Percentiles rank a stretch among this genome's conserved stretches.
Conservation (phyloP, 2,888 invertebrate species). For the Drosophila yooni region DNA sequence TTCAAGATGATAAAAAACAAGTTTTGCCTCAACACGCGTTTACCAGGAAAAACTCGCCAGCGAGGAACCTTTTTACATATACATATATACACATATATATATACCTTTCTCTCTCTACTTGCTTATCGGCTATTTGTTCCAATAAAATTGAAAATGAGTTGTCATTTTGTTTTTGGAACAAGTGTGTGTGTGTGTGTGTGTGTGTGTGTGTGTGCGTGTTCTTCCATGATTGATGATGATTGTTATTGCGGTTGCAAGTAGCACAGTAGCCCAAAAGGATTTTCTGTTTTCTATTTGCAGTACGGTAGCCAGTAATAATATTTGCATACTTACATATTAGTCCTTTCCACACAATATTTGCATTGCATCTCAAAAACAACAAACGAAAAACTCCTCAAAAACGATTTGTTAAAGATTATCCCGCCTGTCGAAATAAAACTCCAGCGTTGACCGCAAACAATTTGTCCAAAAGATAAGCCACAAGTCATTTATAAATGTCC, state of each 20-base stretch:
- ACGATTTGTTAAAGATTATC: slow-evolving; percentile 28
- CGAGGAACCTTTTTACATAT: slow-evolving; percentile 55
- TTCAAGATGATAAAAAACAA: slow-evolving; percentile 60
- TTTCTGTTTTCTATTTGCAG: slow-evolving; percentile 48
- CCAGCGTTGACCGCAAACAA: slow-evolving; percentile 67
- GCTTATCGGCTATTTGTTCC: slow-evolving; percentile 55
- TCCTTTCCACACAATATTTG: slow-evolving; percentile 50
- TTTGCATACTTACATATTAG: slow-evolving; percentile 59
- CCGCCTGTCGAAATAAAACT: slow-evolving; percentile 32
- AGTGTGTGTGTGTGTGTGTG: slow-evolving; percentile 35
- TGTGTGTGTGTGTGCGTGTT: not conserved
- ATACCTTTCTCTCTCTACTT: slow-evolving; percentile 19
- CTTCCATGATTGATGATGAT: slow-evolving; percentile 65
- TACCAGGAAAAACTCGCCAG: slow-evolving; percentile 66
- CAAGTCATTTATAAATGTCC: slow-evolving; percentile 74
- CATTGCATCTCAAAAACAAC: slow-evolving; percentile 31
- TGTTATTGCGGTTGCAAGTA: slow-evolving; percentile 53
- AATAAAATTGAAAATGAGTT: slow-evolving; percentile 71
- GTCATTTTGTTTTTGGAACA: slow-evolving; percentile 60
- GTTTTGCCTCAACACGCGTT: slow-evolving; percentile 68
- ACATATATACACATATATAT: not conserved
- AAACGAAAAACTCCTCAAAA: slow-evolving; percentile 15
- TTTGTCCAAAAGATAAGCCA: slow-evolving; percentile 62
- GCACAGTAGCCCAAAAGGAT: slow-evolving; percentile 74
- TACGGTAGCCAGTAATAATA: slow-evolving; percentile 73